A percentile compares a stretch with the other conserved stretches of the same genome.
Conservation (phyloP, 2,113 vertebrate species). For the Hypocryptadius cinnamomeus region DNA sequence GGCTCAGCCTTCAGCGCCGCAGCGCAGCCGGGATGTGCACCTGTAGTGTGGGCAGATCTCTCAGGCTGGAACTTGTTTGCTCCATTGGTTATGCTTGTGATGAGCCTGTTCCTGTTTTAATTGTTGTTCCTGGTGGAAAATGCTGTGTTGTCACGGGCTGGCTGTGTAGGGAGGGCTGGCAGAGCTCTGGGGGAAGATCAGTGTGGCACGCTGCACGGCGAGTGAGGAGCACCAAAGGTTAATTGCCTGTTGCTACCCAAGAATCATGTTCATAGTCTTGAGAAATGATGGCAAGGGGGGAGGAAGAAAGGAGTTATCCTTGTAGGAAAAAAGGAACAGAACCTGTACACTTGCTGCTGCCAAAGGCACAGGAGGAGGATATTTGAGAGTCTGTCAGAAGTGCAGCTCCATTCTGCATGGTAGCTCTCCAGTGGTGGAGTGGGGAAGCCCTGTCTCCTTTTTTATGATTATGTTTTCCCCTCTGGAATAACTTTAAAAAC, state of each 20-base stretch:
- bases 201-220: background rate
- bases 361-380: background rate
- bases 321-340: background rate
- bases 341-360: background rate
- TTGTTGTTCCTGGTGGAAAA: background rate
- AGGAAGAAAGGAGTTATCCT: background rate
- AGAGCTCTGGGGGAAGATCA: background rate
- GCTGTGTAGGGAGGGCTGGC: background rate
- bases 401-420: background rate
- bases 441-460: background rate
- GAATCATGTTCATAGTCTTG: background rate
- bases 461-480: background rate
- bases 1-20: background rate
- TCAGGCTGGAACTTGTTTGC: background rate
- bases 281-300: background rate
- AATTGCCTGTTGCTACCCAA: background rate
- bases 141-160: background rate
- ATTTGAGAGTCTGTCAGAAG: background rate
- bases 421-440: background rate
- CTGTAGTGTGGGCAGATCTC: background rate
- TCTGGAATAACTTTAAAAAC: background rate
- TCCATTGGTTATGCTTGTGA: background rate
- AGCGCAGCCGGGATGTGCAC: background rate
- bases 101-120: background rate
- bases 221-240: background rate